Percentiles rank a stretch among this genome's conserved stretches.
Conservation (phyloP, 2,888 invertebrate genomes). For the Orthonevra nobilis region DNA sequence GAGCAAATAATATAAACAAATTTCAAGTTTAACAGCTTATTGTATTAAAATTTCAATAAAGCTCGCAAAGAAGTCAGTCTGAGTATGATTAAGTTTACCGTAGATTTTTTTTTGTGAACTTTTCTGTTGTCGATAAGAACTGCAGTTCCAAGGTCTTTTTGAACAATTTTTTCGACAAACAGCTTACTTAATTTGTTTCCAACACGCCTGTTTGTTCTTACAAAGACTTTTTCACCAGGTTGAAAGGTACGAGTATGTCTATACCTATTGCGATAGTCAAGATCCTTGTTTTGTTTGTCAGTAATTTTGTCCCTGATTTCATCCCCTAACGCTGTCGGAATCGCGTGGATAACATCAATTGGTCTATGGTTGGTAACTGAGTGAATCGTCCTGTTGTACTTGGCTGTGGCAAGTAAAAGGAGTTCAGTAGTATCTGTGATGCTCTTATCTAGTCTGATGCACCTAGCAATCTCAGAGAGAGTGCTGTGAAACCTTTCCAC, state of each 20-base stretch:
- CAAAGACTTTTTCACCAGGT: constrained; percentile 27
- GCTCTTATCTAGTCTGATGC: neutral
- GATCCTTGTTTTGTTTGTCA: constrained; percentile 20
- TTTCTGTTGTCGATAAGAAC: constrained; percentile 41
- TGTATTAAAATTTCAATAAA: no score
- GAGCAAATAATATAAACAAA: no score
- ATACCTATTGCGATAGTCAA: no score
- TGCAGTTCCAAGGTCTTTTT: constrained; percentile 48
- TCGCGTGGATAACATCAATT: constrained; percentile 4
- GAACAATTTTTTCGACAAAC: constrained; percentile 18
- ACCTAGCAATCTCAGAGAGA: neutral
- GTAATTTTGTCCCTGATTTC: constrained; percentile 23
- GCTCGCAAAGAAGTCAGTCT: no score
- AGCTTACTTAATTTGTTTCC: constrained; percentile 25
- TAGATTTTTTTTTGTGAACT: no score
- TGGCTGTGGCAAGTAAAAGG: constrained; percentile 30
- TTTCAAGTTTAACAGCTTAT: no score
- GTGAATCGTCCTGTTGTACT: constrained; percentile 35
- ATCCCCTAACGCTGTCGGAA: neutral
- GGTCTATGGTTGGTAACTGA: constrained; percentile 28
- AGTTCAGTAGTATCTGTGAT: constrained; percentile 30
- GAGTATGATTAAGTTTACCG: no score
- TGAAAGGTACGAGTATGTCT: no score
- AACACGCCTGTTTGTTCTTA: constrained; percentile 35
- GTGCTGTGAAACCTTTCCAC: constrained; percentile 7